Evolutionary conservation across 2,797 vertebrate genomes (phyloP), one percentile per base, ranked within the genome.

Genomic region (Babyrousa celebensis): DNA sequence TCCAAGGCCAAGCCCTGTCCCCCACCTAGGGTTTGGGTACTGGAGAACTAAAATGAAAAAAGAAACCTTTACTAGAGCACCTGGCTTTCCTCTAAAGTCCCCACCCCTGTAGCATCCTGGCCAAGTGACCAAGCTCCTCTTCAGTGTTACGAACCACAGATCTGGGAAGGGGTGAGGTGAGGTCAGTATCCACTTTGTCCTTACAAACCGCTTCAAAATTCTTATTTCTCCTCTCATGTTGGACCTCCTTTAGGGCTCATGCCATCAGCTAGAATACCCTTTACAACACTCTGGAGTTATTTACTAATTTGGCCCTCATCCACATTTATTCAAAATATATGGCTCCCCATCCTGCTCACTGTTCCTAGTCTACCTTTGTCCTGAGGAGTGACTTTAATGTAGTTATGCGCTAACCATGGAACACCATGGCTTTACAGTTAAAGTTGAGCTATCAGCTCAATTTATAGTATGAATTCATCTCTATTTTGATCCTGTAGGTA

Each of bases 371-470:
- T 83, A 21, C 29, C 1, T 82, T 74, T 80, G 48, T 75, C 58
- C 58, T 65, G 36, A 96, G 63, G 60, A 71, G n/a, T 84, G 77
- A 84, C 18, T 54, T 27, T 70, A 65, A 83, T 87, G 25, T n/a
- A 78, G 82, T 77, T 83, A 75, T 71, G 6, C 20, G 67, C 23
- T 36, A 62, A 54, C 29, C 12, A 36, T 79, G 20, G 56, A 79
- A 56, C 18, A 54, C 20, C 48, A 23, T 70, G 90, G 48, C 17
- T 94, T 91, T 60, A 52, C 14, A 48, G 56, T 89, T 67, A 91
- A 84, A 92, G 60, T 40, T 87, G 23, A 79, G 85, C 60, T 96
- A 68, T 65, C 4, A 85, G 48, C 56, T 82, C 68, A 58, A 65
- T 75, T 84, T 80, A 79, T 0, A 85, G 21, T 27, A 29, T 43